Percentiles rank a stretch among this genome's conserved stretches.
Conservation (phyloP, 2,113 vertebrate species). For the Pitta sordida region DNA sequence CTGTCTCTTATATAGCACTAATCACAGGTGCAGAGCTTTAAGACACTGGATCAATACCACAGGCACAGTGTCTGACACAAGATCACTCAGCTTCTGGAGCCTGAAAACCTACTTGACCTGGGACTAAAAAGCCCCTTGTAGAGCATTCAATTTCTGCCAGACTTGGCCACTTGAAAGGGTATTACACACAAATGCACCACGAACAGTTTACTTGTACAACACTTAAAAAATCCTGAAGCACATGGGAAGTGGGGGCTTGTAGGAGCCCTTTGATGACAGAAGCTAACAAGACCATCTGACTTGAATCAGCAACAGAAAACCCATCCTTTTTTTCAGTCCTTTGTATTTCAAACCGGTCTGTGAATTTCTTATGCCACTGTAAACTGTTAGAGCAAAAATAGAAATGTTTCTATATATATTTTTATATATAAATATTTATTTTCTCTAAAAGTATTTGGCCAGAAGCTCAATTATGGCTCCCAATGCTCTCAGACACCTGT, state of each 20-base stretch:
- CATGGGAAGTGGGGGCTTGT: rapidly evolving
- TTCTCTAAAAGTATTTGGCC: not conserved
- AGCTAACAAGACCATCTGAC: not conserved
- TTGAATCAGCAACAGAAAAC: not conserved
- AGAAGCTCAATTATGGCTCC: not conserved
- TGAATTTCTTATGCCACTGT: not conserved
- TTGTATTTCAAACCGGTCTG: not conserved
- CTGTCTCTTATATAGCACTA: not conserved
- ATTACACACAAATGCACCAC: not conserved
- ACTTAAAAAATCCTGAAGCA: not conserved
- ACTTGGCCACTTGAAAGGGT: not conserved
- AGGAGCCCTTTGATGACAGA: not conserved
- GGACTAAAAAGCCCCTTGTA: not conserved
- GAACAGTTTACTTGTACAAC: not conserved
- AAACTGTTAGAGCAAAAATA: not conserved
- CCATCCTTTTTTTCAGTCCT: rapidly evolving
- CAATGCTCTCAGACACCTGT: not conserved
- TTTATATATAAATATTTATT: too few species aligned
- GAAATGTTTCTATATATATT: not conserved
- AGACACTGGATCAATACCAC: not conserved
- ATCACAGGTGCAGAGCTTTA: not conserved
- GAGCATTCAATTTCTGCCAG: not conserved
- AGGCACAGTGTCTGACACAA: not conserved
- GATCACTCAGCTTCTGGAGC: not conserved
- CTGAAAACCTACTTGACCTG: not conserved